These are phyloP conservation scores for Anabacerthia variegaticeps DNA, from an alignment of 2,797 vertebrate species.

Conservation along the genomic window DNA sequence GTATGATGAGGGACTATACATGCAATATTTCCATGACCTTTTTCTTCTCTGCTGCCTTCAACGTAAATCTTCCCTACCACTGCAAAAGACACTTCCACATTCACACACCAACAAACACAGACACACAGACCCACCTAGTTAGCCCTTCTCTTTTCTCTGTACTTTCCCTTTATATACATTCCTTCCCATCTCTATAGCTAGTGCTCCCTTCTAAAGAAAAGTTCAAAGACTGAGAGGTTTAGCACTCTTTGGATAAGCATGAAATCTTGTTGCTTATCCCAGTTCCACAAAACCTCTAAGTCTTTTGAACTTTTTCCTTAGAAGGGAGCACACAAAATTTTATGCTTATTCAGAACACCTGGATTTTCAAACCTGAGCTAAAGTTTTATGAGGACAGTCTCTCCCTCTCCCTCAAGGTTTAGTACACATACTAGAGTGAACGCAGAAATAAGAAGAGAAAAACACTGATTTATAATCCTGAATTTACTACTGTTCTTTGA, in stretches of 20 bases:
- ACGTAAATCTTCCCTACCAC: not conserved
- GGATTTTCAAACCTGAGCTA: conserved; percentile 31
- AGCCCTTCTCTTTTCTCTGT: not conserved
- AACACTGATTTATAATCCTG: not conserved
- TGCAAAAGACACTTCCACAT: not conserved
- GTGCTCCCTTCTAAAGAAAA: not conserved
- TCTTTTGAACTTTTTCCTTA: conserved; percentile 54
- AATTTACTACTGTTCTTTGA: not conserved
- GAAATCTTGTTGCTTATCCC: conserved; percentile 53
- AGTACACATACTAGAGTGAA: not conserved
- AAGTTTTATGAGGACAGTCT: conserved; percentile 22
- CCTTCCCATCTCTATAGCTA: not conserved
- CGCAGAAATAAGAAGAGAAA: not conserved
- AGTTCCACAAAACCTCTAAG: not conserved
- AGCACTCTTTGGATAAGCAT: conserved; percentile 23
- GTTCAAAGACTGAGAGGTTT: conserved; percentile 49
- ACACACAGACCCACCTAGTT: not conserved
- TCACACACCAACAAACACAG: not conserved
- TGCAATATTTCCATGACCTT: not conserved
- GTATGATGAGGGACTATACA: not conserved
- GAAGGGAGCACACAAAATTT: conserved; percentile 14
- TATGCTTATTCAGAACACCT: conserved; percentile 32
- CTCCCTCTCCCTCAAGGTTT: not conserved
- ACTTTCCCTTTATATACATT: not conserved
- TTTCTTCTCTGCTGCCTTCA: not conserved